A percentile compares a stretch with the other conserved stretches of the same genome.
phyloP scores from a whole-genome alignment of 2,113 vertebrate genomes.

The Orcinus orca region DNA sequence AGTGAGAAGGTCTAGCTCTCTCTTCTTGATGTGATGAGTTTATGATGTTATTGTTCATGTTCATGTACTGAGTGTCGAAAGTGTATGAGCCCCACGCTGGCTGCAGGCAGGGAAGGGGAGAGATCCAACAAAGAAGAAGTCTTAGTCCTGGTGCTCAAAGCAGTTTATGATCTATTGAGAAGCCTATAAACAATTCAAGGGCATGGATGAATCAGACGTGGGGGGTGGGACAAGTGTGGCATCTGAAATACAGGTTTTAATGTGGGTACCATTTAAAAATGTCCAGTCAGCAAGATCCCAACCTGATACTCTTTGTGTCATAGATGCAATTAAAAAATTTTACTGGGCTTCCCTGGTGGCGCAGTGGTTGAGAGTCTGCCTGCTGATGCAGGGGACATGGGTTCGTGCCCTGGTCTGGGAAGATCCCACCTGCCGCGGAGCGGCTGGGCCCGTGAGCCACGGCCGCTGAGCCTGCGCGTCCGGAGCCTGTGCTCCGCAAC shows the following conservation, averaged over 20 bases:
- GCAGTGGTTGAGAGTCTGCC: no score
- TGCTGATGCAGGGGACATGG: no score
- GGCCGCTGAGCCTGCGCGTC: no score
- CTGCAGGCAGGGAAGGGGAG: background rate
- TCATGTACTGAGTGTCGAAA: background rate
- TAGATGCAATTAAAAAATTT: background rate
- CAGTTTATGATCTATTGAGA: constrained; percentile 24
- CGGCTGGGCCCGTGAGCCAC: no score
- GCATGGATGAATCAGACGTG: background rate
- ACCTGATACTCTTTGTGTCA: background rate
- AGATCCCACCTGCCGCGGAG: no score
- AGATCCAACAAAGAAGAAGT: background rate
- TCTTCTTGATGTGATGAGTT: background rate
- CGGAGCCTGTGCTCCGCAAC: no score
- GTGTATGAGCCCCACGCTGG: background rate
- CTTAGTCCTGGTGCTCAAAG: background rate
- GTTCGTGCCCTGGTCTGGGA: no score
- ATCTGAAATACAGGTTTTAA: background rate
- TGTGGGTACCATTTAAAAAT: background rate
- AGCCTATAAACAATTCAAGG: constrained; percentile 39
- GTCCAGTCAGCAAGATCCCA: background rate
- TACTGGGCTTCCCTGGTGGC: background rate
- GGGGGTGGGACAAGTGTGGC: background rate
- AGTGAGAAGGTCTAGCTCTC: background rate
- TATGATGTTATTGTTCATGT: constrained; percentile 15